Evolutionary conservation across 2,797 vertebrate genomes (phyloP).

Genomic region (Acrossocheilus wenchowensis): DNA sequence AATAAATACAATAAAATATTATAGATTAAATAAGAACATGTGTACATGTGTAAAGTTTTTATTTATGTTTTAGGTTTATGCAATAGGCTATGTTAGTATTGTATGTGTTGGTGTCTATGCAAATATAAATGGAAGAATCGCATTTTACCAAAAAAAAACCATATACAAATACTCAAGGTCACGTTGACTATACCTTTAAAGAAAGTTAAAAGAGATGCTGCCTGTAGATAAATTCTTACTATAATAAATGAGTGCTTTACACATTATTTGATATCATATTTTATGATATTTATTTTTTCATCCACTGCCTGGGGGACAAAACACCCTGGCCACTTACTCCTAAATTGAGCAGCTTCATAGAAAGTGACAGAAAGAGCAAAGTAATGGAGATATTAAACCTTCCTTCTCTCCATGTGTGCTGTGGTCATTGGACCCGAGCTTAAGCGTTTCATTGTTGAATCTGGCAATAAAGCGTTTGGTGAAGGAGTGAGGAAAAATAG

Average conservation of each 20-base stretch:
- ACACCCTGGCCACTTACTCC: background rate
- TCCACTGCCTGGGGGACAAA: background rate
- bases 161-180: background rate
- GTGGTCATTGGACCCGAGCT: conserved; percentile 46
- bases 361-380: conserved; percentile 10
- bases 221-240: background rate
- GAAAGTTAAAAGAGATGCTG: background rate
- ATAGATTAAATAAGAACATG: background rate
- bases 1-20: background rate
- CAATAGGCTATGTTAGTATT: background rate
- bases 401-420: conserved; percentile 26
- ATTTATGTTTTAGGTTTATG: too few species aligned
- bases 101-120: background rate
- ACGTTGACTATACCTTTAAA: background rate
- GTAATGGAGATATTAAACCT: conserved; percentile 12
- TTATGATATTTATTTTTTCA: background rate
- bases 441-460: conserved; percentile 44
- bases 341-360: conserved; percentile 16
- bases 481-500: conserved; percentile 47
- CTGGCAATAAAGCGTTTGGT: conserved; percentile 31
- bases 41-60: background rate
- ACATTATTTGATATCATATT: background rate
- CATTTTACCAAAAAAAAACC: background rate
- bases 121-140: background rate
- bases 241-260: background rate